Evolutionary conservation across 2,797 vertebrate species (phyloP).

Genomic region (Triplophysa bombifrons): DNA sequence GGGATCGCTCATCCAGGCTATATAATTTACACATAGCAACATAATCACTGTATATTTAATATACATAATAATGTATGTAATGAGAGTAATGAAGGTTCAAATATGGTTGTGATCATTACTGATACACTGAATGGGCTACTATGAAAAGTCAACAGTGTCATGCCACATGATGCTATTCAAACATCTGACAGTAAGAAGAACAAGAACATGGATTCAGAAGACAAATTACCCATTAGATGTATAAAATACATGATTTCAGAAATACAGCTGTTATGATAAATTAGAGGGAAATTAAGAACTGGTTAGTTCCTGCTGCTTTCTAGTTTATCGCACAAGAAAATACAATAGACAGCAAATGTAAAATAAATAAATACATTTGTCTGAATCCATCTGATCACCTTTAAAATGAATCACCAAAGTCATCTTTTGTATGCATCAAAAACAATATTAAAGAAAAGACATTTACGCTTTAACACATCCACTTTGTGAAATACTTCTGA

Average conservation of each 20-base stretch:
- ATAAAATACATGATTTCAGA: not conserved
- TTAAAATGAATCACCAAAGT: not conserved
- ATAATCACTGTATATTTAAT: too few relatives aligned
- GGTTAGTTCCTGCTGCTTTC: not conserved
- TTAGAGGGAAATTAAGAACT: not conserved
- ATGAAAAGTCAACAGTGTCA: too few relatives aligned
- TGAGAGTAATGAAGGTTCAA: too few relatives aligned
- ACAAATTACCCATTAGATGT: not conserved
- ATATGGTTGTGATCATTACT: too few relatives aligned
- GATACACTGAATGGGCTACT: too few relatives aligned
- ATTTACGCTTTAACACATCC: not conserved
- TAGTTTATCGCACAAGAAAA: not conserved
- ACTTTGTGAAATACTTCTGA: constrained; percentile 4
- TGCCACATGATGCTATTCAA: not conserved
- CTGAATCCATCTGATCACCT: not conserved
- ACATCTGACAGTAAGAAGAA: not conserved
- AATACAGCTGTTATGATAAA: not conserved
- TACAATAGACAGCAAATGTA: constrained; percentile 1
- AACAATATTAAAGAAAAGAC: not conserved
- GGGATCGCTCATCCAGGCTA: too few relatives aligned
- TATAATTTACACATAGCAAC: too few relatives aligned
- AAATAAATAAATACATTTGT: not conserved
- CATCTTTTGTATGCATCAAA: not conserved
- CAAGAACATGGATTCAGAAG: not conserved
- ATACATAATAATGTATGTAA: too few relatives aligned